Evolutionary conservation across 2,888 invertebrate species (phyloP).

Genomic region (Tupiocoris notatus): DNA sequence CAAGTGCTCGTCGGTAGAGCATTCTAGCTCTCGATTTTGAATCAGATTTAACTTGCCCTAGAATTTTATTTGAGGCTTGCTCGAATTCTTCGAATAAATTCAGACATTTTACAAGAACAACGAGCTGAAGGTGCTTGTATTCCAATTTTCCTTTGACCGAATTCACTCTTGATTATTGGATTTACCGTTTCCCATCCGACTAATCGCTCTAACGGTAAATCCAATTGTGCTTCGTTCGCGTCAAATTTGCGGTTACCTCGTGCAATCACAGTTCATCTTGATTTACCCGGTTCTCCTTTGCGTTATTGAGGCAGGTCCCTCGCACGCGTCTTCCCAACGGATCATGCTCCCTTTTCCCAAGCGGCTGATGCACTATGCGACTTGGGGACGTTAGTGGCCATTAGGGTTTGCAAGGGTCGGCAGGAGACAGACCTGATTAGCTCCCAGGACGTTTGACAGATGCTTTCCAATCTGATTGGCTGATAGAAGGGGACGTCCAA

Average conservation of each 20-base stretch:
- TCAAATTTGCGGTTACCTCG: background rate
- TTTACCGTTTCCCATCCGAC: background rate
- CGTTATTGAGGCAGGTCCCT: slow-evolving; percentile 9
- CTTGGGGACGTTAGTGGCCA: slow-evolving; percentile 2
- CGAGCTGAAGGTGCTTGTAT: too few species aligned
- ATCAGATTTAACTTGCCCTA: too few species aligned
- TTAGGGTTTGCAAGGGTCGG: background rate
- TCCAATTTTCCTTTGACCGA: too few species aligned
- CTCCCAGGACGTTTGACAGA: slow-evolving; percentile 34
- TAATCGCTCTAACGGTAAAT: background rate
- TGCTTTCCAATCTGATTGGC: slow-evolving; percentile 17
- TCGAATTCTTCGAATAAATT: too few species aligned
- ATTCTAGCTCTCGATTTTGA: too few species aligned
- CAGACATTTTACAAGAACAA: too few species aligned
- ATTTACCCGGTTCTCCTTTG: slow-evolving; percentile 26
- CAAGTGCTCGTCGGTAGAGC: too few species aligned
- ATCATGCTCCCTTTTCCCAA: slow-evolving; percentile 31
- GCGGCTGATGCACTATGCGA: background rate
- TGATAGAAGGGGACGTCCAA: slow-evolving; percentile 12
- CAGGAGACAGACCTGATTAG: slow-evolving; percentile 23
- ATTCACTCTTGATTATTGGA: too few species aligned
- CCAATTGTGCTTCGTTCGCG: background rate
- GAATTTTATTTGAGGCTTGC: too few species aligned
- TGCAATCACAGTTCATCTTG: slow-evolving; percentile 31
- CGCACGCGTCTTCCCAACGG: background rate